Percentiles rank a stretch among this genome's conserved stretches.
phyloP scores from a whole-genome alignment of 2,113 vertebrate genomes.

The Trematocara unimaculatum region DNA sequence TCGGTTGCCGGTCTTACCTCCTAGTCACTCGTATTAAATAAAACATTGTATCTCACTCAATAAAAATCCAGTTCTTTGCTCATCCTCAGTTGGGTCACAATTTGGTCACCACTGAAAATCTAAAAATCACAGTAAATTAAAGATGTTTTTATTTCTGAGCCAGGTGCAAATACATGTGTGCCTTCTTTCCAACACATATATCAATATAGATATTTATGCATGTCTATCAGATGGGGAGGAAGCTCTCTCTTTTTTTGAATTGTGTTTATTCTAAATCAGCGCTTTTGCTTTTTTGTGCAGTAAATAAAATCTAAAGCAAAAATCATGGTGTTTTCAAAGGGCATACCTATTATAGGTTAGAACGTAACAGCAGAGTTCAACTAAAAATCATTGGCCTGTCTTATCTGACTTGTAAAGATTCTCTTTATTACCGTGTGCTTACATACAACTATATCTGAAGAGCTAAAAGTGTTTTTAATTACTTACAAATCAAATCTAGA shows the following conservation, averaged over 20 bases:
- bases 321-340: background rate
- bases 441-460: background rate
- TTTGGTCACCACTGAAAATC: background rate
- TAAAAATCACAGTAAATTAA: background rate
- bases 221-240: background rate
- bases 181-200: background rate
- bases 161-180: background rate
- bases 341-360: background rate
- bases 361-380: background rate
- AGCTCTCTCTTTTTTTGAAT: fast-evolving
- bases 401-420: background rate
- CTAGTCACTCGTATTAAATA: background rate
- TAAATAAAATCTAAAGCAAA: background rate
- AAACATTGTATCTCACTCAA: background rate
- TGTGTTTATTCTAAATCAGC: background rate
- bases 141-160: background rate
- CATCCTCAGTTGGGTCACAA: background rate
- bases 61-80: background rate
- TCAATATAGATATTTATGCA: background rate
- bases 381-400: background rate
- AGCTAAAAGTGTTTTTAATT: background rate
- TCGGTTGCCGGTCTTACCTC: background rate
- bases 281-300: background rate
- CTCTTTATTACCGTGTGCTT: background rate
- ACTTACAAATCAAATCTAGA: background rate